Percentiles rank a stretch among this genome's conserved stretches.
Conservation (phyloP, 2,797 vertebrate species). For the Sebastes diaconus region DNA sequence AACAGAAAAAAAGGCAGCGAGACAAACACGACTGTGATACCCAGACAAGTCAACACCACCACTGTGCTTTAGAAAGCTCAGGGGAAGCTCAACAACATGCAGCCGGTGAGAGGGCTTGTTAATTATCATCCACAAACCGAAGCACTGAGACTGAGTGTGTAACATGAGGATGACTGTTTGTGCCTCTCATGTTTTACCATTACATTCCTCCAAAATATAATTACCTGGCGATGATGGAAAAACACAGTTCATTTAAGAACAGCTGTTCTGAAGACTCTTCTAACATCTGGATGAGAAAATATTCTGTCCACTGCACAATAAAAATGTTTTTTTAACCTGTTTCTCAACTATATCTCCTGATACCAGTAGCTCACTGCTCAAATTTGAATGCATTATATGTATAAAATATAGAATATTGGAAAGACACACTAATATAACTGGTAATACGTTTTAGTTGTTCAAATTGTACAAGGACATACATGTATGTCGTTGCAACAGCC, state of each 20-base stretch:
- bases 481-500: no score
- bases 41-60: slow-evolving; percentile 14
- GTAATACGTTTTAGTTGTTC: neutral
- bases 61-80: neutral
- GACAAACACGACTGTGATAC: slow-evolving; percentile 35
- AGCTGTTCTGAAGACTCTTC: neutral
- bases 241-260: neutral
- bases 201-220: neutral
- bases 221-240: neutral
- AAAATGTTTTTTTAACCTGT: neutral
- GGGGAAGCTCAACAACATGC: slow-evolving; percentile 9
- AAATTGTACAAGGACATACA: neutral
- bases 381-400: neutral
- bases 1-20: slow-evolving; percentile 16
- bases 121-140: slow-evolving; percentile 1
- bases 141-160: neutral
- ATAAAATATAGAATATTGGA: neutral
- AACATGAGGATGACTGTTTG: neutral
- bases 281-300: slow-evolving; percentile 9
- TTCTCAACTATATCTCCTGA: neutral
- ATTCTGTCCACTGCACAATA: neutral
- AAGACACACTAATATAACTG: neutral
- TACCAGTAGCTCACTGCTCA: neutral
- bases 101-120: neutral
- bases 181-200: neutral